Conservation (phyloP, 1,140 invertebrate genomes). For the Gryon sp. region DNA sequence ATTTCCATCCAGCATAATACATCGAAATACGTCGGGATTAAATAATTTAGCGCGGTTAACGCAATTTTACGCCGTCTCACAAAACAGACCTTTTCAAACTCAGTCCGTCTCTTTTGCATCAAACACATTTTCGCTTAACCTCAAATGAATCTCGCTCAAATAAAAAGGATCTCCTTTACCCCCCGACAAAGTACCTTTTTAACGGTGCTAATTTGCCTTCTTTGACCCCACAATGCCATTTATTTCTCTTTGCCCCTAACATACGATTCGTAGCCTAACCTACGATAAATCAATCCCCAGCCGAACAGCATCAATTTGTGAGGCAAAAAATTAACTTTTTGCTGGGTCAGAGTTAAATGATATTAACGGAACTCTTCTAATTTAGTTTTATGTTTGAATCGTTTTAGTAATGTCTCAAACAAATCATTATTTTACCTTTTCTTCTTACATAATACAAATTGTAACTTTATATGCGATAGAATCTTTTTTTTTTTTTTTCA, state of each 20-base stretch:
- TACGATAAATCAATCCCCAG: slow-evolving; percentile 30
- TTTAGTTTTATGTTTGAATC: neutral
- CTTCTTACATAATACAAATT: too few species aligned
- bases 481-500: too few species aligned
- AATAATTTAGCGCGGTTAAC: slow-evolving; percentile 32
- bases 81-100: slow-evolving; percentile 27
- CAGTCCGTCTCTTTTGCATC: slow-evolving; percentile 31
- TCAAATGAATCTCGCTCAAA: slow-evolving; percentile 39
- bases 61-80: slow-evolving; percentile 33
- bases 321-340: slow-evolving; percentile 14
- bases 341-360: neutral
- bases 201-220: slow-evolving; percentile 46
- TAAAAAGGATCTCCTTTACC: slow-evolving; percentile 27
- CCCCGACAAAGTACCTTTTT: slow-evolving; percentile 26
- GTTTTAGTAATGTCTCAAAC: neutral
- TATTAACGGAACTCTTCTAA: neutral
- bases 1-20: slow-evolving; percentile 19
- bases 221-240: slow-evolving; percentile 27
- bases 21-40: slow-evolving; percentile 34
- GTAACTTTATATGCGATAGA: too few species aligned
- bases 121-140: slow-evolving; percentile 38
- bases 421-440: too few species aligned
- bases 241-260: slow-evolving; percentile 29
- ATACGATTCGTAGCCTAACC: slow-evolving; percentile 7
- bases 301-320: slow-evolving; percentile 15